Percentiles rank a stretch among this genome's conserved stretches.
Conservation (phyloP, 2,888 invertebrate species). For the Cepaea hortensis region DNA sequence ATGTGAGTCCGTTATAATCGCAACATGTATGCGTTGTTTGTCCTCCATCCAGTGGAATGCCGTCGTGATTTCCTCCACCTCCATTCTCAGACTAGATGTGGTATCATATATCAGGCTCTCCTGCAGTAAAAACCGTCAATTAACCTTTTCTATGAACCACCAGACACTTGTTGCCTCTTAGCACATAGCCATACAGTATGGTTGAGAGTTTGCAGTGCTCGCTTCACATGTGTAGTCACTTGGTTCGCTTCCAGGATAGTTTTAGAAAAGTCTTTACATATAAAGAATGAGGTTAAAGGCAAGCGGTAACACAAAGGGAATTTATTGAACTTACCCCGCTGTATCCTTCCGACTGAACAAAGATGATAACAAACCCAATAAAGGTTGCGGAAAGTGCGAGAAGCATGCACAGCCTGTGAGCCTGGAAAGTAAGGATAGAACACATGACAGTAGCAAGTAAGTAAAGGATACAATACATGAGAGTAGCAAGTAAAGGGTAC, state of each 20-base stretch:
- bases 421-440: conserved; percentile 51
- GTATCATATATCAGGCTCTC: no score
- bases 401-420: conserved; percentile 61
- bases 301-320: neutral
- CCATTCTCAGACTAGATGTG: no score
- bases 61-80: no score
- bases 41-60: no score
- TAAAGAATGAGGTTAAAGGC: neutral
- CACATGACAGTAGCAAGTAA: neutral
- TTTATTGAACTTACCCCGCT: conserved; percentile 45
- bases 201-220: neutral
- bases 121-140: no score
- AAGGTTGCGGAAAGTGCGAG: conserved; percentile 61
- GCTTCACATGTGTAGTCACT: neutral
- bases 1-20: no score
- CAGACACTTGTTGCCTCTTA: neutral
- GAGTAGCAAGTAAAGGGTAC: neutral
- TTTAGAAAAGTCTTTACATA: neutral
- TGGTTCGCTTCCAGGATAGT: neutral
- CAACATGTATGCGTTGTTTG: no score
- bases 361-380: conserved; percentile 70
- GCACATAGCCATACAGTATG: neutral
- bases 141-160: no score
- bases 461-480: neutral
- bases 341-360: conserved; percentile 69